phyloP scores from a whole-genome alignment of 2,888 invertebrate genomes.

The Ornithoptera alexandrae region DNA sequence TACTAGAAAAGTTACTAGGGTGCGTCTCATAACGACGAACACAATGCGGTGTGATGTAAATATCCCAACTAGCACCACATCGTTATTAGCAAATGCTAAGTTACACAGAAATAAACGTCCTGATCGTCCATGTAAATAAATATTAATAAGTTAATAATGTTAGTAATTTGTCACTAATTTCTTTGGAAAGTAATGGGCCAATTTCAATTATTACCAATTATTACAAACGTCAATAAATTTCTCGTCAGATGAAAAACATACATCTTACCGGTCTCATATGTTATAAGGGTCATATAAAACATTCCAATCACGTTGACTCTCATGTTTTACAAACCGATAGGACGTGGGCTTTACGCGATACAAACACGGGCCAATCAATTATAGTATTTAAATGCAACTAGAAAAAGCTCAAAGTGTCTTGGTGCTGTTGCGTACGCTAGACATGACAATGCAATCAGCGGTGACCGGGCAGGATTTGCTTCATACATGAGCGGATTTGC shows the following conservation, averaged over 20 bases:
- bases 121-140: too few relatives aligned
- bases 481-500: conserved; percentile 79
- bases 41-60: too few relatives aligned
- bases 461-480: conserved; percentile 78
- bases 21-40: too few relatives aligned
- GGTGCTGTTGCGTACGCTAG: conserved; percentile 48
- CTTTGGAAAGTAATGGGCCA: background rate
- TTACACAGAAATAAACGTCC: too few relatives aligned
- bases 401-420: conserved; percentile 41
- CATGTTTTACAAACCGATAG: conserved; percentile 79
- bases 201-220: conserved; percentile 17
- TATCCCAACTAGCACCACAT: too few relatives aligned
- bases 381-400: conserved; percentile 35
- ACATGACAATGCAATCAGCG: conserved; percentile 80
- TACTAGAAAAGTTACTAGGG: too few relatives aligned
- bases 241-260: conserved; percentile 72
- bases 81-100: too few relatives aligned
- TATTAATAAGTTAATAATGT: too few relatives aligned
- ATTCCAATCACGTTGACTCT: conserved; percentile 78
- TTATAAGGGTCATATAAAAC: conserved; percentile 72
- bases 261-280: conserved; percentile 76
- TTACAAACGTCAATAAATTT: conserved; percentile 52
- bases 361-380: conserved; percentile 35
- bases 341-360: conserved; percentile 57
- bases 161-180: too few relatives aligned